phyloP scores from a whole-genome alignment of 2,888 invertebrate genomes.

The Tetranychus piercei region DNA sequence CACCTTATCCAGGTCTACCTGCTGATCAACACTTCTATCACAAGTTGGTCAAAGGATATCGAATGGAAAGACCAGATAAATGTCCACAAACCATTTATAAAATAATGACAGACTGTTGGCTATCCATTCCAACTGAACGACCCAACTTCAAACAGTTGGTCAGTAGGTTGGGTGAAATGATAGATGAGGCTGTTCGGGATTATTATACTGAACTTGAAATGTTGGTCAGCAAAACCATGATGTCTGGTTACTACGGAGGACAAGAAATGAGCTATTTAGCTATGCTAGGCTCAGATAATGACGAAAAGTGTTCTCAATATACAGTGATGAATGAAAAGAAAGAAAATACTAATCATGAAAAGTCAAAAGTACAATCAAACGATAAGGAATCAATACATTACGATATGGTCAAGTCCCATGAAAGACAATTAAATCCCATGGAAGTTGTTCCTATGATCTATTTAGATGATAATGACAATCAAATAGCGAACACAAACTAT shows the following conservation, averaged over 20 bases:
- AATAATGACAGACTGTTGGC: slow-evolving; percentile 75
- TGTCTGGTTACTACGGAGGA: neutral
- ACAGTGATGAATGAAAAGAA: neutral
- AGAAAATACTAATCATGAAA: too few species aligned
- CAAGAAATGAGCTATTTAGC: slow-evolving; percentile 1
- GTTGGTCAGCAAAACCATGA: slow-evolving; percentile 41
- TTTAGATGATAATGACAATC: too few species aligned
- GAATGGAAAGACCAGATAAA: slow-evolving; percentile 68
- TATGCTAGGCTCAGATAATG: neutral
- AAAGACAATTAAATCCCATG: too few species aligned
- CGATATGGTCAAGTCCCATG: too few species aligned
- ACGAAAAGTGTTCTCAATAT: neutral
- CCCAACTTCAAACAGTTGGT: slow-evolving; percentile 62
- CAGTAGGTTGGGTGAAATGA: slow-evolving; percentile 51
- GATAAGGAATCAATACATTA: too few species aligned
- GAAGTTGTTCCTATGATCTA: too few species aligned
- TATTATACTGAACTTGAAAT: slow-evolving; percentile 71
- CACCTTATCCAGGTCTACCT: slow-evolving; percentile 34
- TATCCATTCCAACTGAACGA: slow-evolving; percentile 51
- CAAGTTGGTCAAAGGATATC: slow-evolving; percentile 59
- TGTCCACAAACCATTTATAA: slow-evolving; percentile 48
- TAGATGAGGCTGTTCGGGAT: slow-evolving; percentile 46
- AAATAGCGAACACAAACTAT: too few species aligned
- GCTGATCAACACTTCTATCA: slow-evolving; percentile 36
- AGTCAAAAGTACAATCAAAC: too few species aligned